Percentiles rank a stretch among this genome's conserved stretches.
Conservation (phyloP, 2,113 vertebrate species). For the Tympanuchus pallidicinctus region DNA sequence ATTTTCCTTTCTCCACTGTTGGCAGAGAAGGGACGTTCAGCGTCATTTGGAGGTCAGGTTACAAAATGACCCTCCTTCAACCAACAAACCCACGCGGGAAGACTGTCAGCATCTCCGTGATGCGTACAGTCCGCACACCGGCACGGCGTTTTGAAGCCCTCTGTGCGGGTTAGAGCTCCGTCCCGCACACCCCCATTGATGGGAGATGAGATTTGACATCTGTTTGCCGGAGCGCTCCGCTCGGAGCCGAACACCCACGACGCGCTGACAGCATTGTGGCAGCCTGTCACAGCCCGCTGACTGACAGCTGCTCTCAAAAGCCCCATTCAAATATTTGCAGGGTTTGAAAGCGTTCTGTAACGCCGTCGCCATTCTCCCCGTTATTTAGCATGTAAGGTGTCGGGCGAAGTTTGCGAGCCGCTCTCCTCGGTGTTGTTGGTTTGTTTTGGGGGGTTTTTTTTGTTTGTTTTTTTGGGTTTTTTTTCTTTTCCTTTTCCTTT, state of each 20-base stretch:
- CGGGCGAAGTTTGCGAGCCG: constrained; percentile 79
- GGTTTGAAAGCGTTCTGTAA: constrained; percentile 75
- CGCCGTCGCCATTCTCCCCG: constrained; percentile 75
- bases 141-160: constrained; percentile 50
- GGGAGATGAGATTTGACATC: constrained; percentile 84
- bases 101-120: constrained; percentile 41
- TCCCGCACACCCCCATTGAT: constrained; percentile 76
- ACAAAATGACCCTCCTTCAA: constrained; percentile 52
- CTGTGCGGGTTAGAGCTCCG: constrained; percentile 74
- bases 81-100: constrained; percentile 46
- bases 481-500: no score
- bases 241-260: constrained; percentile 84
- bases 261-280: constrained; percentile 84
- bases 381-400: constrained; percentile 79
- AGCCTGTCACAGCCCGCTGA: constrained; percentile 91
- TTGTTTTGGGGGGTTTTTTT: no score
- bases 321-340: constrained; percentile 82
- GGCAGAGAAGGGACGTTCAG: constrained; percentile 19
- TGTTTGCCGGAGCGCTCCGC: constrained; percentile 86
- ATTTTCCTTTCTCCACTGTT: neutral
- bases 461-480: no score
- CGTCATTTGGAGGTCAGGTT: constrained; percentile 70
- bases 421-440: constrained; percentile 73
- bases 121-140: constrained; percentile 52
- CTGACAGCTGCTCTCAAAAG: constrained; percentile 86